Percentiles rank a stretch among this genome's conserved stretches.
phyloP scores from a whole-genome alignment of 2,797 vertebrate species.

The Rhyacichthys aspro region DNA sequence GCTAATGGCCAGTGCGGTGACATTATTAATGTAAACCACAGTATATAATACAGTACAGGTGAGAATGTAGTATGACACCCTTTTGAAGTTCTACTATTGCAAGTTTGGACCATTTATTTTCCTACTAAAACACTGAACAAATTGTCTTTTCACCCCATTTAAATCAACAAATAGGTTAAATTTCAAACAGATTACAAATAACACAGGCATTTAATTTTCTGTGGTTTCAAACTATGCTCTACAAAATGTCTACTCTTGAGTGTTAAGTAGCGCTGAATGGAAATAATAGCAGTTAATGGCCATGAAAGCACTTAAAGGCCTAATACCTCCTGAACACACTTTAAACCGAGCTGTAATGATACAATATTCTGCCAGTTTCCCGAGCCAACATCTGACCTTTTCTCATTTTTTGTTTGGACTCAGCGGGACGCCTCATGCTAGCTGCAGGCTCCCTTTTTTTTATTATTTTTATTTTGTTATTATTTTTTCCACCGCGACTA shows the following conservation, averaged over 20 bases:
- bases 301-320: not conserved
- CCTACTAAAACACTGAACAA: too few species aligned
- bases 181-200: too few species aligned
- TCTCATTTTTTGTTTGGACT: conserved; percentile 31
- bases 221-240: not conserved
- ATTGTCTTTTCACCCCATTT: too few species aligned
- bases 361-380: conserved; percentile 1
- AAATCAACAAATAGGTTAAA: too few species aligned
- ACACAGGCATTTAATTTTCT: not conserved
- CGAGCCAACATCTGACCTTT: conserved; percentile 30
- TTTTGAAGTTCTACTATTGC: not conserved
- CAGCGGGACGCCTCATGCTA: conserved; percentile 19
- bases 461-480: not conserved
- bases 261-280: not conserved
- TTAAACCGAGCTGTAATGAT: conserved; percentile 6
- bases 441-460: conserved; percentile 16
- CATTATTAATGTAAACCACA: not conserved
- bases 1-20: not conserved
- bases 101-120: not conserved
- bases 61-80: too few species aligned
- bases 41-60: not conserved
- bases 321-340: not conserved
- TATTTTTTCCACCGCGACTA: not conserved
- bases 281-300: not conserved
- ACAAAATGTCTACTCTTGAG: not conserved